A percentile compares a stretch with the other conserved stretches of the same genome.
Evolutionary conservation across 2,113 vertebrate species (phyloP).

Genomic region (Podarcis muralis): DNA sequence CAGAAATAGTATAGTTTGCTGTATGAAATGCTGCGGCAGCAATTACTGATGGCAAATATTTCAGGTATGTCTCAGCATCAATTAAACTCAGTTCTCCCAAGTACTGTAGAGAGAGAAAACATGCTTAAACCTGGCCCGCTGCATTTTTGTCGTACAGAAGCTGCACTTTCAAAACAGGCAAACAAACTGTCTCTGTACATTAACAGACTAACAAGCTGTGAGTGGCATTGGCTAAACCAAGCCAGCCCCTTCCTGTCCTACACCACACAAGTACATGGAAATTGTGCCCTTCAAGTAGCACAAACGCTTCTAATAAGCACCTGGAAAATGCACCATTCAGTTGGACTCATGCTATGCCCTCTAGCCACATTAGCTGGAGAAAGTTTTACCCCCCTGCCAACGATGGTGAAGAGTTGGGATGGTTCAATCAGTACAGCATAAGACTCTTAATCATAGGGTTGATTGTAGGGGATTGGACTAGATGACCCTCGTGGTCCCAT

Average conservation of each 20-base stretch:
- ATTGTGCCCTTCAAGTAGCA: not conserved
- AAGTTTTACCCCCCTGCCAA: not conserved
- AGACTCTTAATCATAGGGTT: too few relatives aligned
- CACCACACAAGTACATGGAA: not conserved
- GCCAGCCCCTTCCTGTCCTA: not conserved
- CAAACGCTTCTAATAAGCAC: not conserved
- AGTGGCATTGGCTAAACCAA: not conserved
- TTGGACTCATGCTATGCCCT: not conserved
- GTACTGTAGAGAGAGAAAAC: constrained; percentile 76
- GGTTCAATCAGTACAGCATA: too few relatives aligned
- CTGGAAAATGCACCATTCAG: too few relatives aligned
- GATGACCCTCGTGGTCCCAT: too few relatives aligned
- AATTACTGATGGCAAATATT: constrained; percentile 91
- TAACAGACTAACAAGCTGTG: too few relatives aligned
- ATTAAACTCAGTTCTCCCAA: constrained; percentile 93
- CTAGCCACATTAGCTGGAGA: not conserved
- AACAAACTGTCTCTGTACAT: not conserved
- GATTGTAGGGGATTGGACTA: not conserved
- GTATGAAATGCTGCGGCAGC: constrained; percentile 89
- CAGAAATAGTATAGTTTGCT: constrained; percentile 84
- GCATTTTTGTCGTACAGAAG: not conserved
- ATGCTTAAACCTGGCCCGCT: not conserved
- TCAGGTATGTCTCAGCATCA: constrained; percentile 92
- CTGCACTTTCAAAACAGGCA: not conserved
- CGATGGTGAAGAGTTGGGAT: too few relatives aligned